Conservation (phyloP, 2,888 invertebrate genomes). For the Drosophila greeni region DNA sequence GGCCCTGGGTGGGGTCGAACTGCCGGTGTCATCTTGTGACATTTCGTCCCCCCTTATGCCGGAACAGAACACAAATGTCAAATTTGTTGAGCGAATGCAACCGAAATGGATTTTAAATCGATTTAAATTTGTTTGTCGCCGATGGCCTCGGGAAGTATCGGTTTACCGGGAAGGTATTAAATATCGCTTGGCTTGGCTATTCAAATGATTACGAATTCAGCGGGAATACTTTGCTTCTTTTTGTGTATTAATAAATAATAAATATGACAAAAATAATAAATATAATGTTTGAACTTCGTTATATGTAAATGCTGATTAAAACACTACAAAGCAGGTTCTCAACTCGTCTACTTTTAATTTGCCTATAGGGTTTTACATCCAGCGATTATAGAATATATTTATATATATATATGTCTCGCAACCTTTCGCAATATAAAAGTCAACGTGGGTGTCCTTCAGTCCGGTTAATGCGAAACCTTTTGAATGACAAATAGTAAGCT, state of each 20-base stretch:
- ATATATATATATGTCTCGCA: not conserved
- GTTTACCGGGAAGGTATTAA: constrained; percentile 42
- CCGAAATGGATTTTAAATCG: constrained; percentile 57
- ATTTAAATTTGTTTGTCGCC: constrained; percentile 37
- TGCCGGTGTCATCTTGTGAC: constrained; percentile 40
- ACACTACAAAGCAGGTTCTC: too few species aligned
- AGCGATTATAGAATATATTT: not conserved
- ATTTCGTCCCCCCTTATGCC: constrained; percentile 53
- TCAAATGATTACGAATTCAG: not conserved
- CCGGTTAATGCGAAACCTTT: too few species aligned
- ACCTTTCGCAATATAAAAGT: not conserved
- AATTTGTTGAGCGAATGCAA: constrained; percentile 40
- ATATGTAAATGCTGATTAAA: not conserved
- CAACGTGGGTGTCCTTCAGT: too few species aligned
- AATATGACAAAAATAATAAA: too few species aligned
- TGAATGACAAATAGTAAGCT: not conserved
- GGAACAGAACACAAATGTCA: constrained; percentile 50
- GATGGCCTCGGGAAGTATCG: constrained; percentile 39
- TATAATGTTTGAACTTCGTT: not conserved
- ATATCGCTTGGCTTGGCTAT: constrained; percentile 1
- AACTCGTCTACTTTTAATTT: not conserved
- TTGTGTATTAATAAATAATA: not conserved
- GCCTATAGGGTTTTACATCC: not conserved
- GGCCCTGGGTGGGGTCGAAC: constrained; percentile 15
- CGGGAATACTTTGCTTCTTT: not conserved